Percentiles rank a stretch among this genome's conserved stretches.
phyloP scores from a whole-genome alignment of 1,140 invertebrate genomes.

The Dolichoris vasculosae region DNA sequence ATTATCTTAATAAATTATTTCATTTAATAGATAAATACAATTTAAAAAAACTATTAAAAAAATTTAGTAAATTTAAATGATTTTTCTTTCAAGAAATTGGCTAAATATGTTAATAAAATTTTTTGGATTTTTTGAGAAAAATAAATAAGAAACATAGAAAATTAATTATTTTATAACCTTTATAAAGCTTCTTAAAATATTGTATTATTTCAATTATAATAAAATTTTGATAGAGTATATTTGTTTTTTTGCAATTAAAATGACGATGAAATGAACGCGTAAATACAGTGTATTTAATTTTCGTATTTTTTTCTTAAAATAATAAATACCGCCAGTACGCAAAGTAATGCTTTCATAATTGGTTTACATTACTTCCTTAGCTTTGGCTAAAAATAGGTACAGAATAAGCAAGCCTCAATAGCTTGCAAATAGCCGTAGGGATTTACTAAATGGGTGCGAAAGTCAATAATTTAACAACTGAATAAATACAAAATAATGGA shows the following conservation, averaged over 20 bases:
- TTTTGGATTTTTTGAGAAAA: not conserved
- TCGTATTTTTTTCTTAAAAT: slow-evolving; percentile 9
- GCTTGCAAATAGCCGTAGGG: slow-evolving; percentile 26
- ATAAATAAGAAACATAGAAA: not conserved
- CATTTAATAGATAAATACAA: not conserved
- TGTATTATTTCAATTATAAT: not conserved
- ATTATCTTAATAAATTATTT: not conserved
- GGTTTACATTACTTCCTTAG: slow-evolving; percentile 30
- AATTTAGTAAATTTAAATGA: not conserved
- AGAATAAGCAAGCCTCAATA: slow-evolving; percentile 14
- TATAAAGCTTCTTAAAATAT: not conserved
- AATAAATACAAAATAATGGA: not conserved
- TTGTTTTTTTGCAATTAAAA: slow-evolving; percentile 20
- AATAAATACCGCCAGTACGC: not conserved
- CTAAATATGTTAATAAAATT: not conserved
- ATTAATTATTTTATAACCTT: not conserved
- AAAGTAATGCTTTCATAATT: slow-evolving; percentile 20
- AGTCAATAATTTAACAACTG: slow-evolving; percentile 12
- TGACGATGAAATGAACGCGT: slow-evolving; percentile 11
- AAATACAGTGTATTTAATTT: slow-evolving; percentile 4
- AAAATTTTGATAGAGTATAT: not conserved
- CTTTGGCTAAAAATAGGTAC: slow-evolving; percentile 29
- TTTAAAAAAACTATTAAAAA: not conserved
- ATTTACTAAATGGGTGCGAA: slow-evolving; percentile 19
- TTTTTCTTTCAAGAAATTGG: not conserved